phyloP scores from a whole-genome alignment of 2,113 vertebrate species.

The Greenwoodochromis staneri region DNA sequence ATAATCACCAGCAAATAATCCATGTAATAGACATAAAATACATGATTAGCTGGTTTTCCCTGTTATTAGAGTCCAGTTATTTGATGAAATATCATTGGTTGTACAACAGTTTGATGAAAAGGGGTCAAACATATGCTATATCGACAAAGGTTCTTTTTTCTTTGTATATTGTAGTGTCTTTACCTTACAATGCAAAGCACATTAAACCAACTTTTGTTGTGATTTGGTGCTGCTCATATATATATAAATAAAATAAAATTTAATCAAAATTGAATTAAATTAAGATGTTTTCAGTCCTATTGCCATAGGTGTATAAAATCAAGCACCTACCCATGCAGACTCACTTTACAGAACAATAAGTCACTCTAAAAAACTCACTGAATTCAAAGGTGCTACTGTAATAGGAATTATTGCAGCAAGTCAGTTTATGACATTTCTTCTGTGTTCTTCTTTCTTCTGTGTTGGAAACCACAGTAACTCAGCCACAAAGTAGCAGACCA shows the following conservation, averaged over 20 bases:
- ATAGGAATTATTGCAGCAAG: background rate
- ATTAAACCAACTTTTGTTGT: background rate
- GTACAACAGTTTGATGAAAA: background rate
- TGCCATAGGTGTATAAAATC: background rate
- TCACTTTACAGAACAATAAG: background rate
- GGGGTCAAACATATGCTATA: background rate
- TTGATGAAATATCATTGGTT: background rate
- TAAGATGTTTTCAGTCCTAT: background rate
- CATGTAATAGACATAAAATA: background rate
- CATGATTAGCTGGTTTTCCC: background rate
- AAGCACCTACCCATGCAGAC: background rate
- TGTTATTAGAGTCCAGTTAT: background rate
- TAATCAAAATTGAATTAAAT: background rate
- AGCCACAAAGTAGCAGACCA: background rate
- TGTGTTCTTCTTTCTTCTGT: background rate
- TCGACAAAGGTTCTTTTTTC: background rate
- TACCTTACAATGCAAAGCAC: background rate
- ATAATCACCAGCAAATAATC: background rate
- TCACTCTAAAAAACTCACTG: background rate
- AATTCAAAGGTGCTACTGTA: background rate
- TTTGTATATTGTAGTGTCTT: background rate
- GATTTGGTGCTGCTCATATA: background rate
- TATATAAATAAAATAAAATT: background rate
- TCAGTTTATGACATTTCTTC: background rate
- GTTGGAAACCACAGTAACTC: background rate